Conservation (phyloP, 2,113 vertebrate species). For the Labrus mixtus region DNA sequence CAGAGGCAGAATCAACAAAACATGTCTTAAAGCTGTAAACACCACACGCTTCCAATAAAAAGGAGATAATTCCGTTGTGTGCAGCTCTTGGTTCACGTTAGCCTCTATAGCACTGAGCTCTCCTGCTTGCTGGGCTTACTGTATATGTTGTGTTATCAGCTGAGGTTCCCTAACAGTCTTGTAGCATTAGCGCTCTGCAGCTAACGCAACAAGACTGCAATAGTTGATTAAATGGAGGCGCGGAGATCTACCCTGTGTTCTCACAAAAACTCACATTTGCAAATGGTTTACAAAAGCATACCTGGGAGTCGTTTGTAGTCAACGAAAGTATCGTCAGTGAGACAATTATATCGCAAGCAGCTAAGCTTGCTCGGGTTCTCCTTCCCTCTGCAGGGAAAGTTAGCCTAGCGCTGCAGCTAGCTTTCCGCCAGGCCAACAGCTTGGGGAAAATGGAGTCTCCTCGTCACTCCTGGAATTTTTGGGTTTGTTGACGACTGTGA, state of each 20-base stretch:
- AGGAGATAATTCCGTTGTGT: background rate
- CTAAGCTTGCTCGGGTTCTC: slow-evolving; percentile 31
- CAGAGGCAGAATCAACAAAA: background rate
- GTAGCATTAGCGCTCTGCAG: slow-evolving; percentile 36
- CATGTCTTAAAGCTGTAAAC: accelerated
- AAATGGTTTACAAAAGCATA: background rate
- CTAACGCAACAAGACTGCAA: slow-evolving; percentile 35
- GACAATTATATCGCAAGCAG: slow-evolving; percentile 41
- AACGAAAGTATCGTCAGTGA: slow-evolving; percentile 68
- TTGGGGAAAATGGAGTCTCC: slow-evolving; percentile 67
- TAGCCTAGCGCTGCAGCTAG: slow-evolving; percentile 71
- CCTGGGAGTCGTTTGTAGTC: slow-evolving; percentile 79
- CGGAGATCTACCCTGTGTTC: background rate
- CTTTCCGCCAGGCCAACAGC: slow-evolving; percentile 48
- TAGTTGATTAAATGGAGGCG: background rate
- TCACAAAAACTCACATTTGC: accelerated
- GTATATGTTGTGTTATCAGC: slow-evolving; percentile 34
- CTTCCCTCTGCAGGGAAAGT: slow-evolving; percentile 55
- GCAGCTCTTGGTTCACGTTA: background rate
- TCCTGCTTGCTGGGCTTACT: too few relatives aligned
- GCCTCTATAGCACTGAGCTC: slow-evolving; percentile 19
- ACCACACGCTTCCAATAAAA: background rate
- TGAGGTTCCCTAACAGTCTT: slow-evolving; percentile 41
- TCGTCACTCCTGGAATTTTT: slow-evolving; percentile 54
- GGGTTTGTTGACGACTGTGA: background rate